Conservation (phyloP, 2,113 vertebrate genomes). For the Myotis davidii region DNA sequence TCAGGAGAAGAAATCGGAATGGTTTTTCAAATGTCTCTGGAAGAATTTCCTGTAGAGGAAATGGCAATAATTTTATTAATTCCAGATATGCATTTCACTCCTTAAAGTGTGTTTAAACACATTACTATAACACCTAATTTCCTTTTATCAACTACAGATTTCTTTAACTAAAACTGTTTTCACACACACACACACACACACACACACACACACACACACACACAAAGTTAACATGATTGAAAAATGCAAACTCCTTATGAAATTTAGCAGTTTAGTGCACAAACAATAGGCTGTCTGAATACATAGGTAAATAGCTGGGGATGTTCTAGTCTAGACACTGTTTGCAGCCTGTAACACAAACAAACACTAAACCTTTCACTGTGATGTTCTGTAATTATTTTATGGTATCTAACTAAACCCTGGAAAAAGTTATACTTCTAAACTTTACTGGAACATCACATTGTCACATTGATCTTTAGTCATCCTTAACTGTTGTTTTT, state of each 20-base stretch:
- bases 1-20: neutral
- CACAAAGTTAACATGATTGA: neutral
- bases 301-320: neutral
- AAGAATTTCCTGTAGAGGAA: neutral
- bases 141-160: neutral
- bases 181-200: neutral
- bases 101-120: neutral
- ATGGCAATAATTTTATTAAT: neutral
- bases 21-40: neutral
- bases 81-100: neutral
- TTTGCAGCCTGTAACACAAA: neutral
- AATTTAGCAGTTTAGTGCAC: constrained; percentile 46
- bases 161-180: neutral
- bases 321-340: neutral
- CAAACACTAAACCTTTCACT: neutral
- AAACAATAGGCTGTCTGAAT: neutral
- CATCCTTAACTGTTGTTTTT: neutral
- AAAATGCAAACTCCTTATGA: constrained; percentile 45
- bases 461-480: neutral
- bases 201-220: neutral
- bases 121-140: neutral
- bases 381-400: constrained; percentile 3
- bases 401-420: neutral
- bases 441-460: neutral
- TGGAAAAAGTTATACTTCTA: neutral